Evolutionary conservation across 30 jellyfish, hydroid and myxozoan species (phyloP).

Genomic region (Aurelia sp.): DNA sequence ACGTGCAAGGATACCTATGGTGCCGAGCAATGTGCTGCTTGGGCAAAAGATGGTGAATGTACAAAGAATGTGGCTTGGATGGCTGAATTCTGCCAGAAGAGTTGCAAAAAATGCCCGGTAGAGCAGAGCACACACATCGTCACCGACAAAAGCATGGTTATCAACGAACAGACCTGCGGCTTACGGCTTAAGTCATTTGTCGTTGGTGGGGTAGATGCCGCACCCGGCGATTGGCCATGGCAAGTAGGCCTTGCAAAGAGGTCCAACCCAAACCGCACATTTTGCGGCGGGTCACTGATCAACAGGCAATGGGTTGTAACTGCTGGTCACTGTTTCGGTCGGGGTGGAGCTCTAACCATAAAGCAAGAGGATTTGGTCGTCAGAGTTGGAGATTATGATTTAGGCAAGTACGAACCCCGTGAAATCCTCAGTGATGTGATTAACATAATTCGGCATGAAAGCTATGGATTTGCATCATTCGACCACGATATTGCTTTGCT

Average conservation of each 20-base stretch:
- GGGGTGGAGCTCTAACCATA: slow-evolving; percentile 3
- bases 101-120: neutral
- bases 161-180: slow-evolving; percentile 37
- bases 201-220: slow-evolving; percentile 53
- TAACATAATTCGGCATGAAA: slow-evolving; percentile 40
- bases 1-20: neutral
- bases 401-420: neutral
- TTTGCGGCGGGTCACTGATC: slow-evolving; percentile 56
- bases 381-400: slow-evolving; percentile 36
- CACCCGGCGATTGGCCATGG: slow-evolving; percentile 68
- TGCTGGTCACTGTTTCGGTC: slow-evolving; percentile 59
- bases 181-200: slow-evolving; percentile 47
- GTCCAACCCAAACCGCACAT: neutral
- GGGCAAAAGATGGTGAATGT: neutral
- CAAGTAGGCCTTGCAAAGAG: slow-evolving; percentile 45
- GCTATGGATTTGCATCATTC: slow-evolving; percentile 17
- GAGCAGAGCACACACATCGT: neutral
- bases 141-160: neutral
- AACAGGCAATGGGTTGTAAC: slow-evolving; percentile 62
- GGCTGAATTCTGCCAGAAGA: neutral
- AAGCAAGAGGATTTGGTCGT: slow-evolving; percentile 6
- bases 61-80: neutral
- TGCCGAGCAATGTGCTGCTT: neutral
- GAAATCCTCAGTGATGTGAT: slow-evolving; percentile 11
- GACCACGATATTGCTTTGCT: slow-evolving; percentile 47